phyloP scores from a whole-genome alignment of 2,797 vertebrate genomes.

The Cryptoprocta ferox region DNA sequence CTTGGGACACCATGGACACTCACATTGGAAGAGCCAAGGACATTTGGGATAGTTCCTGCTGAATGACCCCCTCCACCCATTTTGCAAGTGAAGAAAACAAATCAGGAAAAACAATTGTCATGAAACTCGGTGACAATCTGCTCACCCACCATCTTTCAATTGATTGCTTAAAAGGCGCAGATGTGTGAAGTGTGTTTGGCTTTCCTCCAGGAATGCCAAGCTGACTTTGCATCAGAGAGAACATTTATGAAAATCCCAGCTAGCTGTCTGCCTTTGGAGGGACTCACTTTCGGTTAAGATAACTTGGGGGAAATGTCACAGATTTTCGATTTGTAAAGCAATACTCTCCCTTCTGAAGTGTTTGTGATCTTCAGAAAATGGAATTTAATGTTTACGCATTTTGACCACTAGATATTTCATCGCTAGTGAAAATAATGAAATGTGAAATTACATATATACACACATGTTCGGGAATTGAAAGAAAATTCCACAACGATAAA shows the following conservation, averaged over 20 bases:
- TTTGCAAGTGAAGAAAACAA: neutral
- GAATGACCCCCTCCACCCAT: accelerated
- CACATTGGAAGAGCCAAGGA: accelerated
- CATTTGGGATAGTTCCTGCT: accelerated
- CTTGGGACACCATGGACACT: accelerated
- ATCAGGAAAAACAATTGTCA: neutral
- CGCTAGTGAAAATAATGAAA: slow-evolving; percentile 3
- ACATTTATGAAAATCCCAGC: neutral
- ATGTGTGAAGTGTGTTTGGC: neutral
- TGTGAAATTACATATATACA: neutral
- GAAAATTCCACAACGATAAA: slow-evolving; percentile 25
- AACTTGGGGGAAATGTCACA: neutral
- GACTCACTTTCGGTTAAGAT: neutral
- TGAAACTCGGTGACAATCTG: neutral
- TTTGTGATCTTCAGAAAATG: slow-evolving; percentile 15
- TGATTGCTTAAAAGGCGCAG: neutral
- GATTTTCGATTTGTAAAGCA: neutral
- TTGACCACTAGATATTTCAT: neutral
- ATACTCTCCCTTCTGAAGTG: neutral
- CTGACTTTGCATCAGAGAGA: neutral
- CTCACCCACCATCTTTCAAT: neutral
- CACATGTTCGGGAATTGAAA: neutral
- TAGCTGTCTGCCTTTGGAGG: neutral
- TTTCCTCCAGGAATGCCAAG: too few relatives aligned
- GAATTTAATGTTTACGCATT: neutral